These are phyloP conservation scores for Anthonomus grandis DNA, from an alignment of 1,140 invertebrate genomes.

Conservation along the genomic window DNA sequence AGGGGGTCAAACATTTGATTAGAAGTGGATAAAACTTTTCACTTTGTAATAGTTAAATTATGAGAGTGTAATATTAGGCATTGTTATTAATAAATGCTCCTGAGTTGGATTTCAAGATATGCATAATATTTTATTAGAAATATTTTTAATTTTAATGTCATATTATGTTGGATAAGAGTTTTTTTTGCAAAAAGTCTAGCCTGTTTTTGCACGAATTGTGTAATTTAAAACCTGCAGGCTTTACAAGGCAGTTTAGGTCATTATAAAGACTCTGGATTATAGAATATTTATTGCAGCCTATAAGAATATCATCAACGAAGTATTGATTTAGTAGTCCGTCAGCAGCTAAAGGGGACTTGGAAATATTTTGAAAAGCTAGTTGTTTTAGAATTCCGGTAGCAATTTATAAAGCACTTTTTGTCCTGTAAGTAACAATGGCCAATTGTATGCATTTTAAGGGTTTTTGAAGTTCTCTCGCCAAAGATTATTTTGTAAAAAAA, in stretches of 20 bases:
- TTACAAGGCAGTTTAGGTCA: slow-evolving; percentile 10
- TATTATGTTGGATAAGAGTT: background rate
- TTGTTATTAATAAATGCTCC: background rate
- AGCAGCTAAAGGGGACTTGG: slow-evolving; percentile 27
- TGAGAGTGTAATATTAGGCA: too few relatives aligned
- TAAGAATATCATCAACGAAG: slow-evolving; percentile 30
- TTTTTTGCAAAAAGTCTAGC: background rate
- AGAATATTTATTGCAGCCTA: slow-evolving; percentile 1
- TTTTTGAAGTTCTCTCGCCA: slow-evolving; percentile 10
- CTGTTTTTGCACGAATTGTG: slow-evolving; percentile 21
- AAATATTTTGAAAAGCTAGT: slow-evolving; percentile 20
- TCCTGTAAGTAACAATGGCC: slow-evolving; percentile 15
- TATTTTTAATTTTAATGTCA: too few relatives aligned
- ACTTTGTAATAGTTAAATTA: background rate
- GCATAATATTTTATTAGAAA: too few relatives aligned
- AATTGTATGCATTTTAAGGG: slow-evolving; percentile 9
- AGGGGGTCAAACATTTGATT: too few relatives aligned
- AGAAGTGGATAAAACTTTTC: too few relatives aligned
- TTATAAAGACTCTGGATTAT: background rate
- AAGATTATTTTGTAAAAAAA: slow-evolving; percentile 13
- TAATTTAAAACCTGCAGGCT: slow-evolving; percentile 1
- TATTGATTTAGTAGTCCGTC: slow-evolving; percentile 23
- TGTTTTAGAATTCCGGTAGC: slow-evolving; percentile 14
- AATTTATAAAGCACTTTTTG: background rate
- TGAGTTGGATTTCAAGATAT: too few relatives aligned